Conservation (phyloP, 2,113 vertebrate species). For the Oncorhynchus nerka region DNA sequence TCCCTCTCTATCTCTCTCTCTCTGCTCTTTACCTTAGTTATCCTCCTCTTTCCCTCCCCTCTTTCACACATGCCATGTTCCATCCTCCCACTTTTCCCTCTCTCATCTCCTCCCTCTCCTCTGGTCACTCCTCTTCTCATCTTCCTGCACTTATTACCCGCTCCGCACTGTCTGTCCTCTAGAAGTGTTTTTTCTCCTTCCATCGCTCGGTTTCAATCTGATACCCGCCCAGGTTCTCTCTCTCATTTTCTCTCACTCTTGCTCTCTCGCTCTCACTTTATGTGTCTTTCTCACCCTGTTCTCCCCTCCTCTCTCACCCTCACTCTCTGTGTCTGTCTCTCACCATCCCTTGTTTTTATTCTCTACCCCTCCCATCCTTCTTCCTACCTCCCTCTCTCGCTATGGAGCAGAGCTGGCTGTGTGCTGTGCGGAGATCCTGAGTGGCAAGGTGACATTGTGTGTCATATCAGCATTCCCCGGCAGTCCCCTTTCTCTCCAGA, state of each 20-base stretch:
- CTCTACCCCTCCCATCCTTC: constrained; percentile 37
- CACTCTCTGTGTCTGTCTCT: background rate
- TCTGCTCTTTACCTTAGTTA: background rate
- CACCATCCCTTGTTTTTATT: background rate
- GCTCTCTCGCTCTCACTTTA: constrained; percentile 22
- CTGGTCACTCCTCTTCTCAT: too few species aligned
- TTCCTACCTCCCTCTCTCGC: constrained; percentile 3
- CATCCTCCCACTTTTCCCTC: background rate
- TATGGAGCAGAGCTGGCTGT: constrained; percentile 29
- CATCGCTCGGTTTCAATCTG: constrained; percentile 19
- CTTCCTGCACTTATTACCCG: too few species aligned
- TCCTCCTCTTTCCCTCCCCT: background rate
- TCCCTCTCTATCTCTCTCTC: background rate
- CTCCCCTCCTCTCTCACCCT: constrained; percentile 4
- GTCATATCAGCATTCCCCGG: constrained; percentile 83
- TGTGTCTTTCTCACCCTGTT: background rate
- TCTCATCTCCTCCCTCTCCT: constrained; percentile 43
- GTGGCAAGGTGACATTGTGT: constrained; percentile 92
- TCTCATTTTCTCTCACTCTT: constrained; percentile 32
- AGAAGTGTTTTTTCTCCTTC: too few species aligned
- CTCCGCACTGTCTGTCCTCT: too few species aligned
- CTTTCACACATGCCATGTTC: too few species aligned
- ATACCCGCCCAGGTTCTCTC: constrained; percentile 9
- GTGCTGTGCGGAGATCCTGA: constrained; percentile 67
- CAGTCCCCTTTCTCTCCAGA: constrained; percentile 79